Percentiles rank a stretch among this genome's conserved stretches.
phyloP scores from a whole-genome alignment of 1,140 invertebrate genomes.

The Acromyrmex charruanus region DNA sequence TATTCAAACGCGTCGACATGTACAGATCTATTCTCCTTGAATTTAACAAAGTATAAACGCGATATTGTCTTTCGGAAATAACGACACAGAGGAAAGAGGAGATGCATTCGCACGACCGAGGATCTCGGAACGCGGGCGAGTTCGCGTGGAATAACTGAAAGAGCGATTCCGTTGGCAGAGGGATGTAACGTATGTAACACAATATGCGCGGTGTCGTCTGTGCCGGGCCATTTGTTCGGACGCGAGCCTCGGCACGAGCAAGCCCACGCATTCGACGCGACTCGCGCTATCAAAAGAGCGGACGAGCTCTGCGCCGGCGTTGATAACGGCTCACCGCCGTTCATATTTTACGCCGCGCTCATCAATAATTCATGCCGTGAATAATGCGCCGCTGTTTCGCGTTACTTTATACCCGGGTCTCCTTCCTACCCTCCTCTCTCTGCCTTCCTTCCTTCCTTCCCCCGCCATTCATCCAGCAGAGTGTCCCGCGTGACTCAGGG shows the following conservation, averaged over 20 bases:
- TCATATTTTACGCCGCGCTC: conserved; percentile 85
- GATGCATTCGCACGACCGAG: neutral
- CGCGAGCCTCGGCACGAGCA: conserved; percentile 6
- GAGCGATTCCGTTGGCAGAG: conserved; percentile 58
- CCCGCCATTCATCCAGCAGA: neutral
- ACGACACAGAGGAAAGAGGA: neutral
- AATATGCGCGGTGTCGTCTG: conserved; percentile 79
- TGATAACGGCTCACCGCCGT: conserved; percentile 84
- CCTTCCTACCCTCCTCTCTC: conserved; percentile 47
- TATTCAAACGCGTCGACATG: neutral
- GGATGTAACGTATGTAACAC: conserved; percentile 76
- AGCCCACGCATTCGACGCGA: conserved; percentile 42
- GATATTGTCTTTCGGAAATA: neutral
- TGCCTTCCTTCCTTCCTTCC: conserved; percentile 42
- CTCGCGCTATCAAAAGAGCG: conserved; percentile 42
- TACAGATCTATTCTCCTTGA: neutral
- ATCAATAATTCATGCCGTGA: conserved; percentile 86
- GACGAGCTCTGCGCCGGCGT: conserved; percentile 81
- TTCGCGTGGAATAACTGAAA: conserved; percentile 66
- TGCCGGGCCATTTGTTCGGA: conserved; percentile 78
- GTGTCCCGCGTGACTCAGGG: neutral
- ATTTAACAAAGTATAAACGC: conserved; percentile 3
- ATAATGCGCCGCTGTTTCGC: conserved; percentile 85
- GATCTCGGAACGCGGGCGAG: conserved; percentile 41
- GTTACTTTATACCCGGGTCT: conserved; percentile 81